Conservation (phyloP, 2,888 invertebrate genomes). For the Hoplodrina blanda region DNA sequence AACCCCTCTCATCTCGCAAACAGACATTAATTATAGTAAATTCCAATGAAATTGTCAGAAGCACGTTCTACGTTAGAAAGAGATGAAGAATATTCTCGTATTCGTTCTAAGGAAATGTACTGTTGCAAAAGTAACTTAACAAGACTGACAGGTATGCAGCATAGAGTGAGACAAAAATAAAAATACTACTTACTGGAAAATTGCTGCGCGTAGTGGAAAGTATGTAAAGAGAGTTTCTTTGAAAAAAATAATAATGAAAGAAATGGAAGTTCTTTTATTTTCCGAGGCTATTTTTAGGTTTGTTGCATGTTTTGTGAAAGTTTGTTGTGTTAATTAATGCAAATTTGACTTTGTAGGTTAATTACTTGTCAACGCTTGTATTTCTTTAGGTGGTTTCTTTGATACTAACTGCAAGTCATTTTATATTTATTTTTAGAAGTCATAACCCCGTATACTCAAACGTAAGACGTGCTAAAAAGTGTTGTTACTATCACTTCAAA, state of each 20-base stretch:
- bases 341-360: conserved; percentile 7
- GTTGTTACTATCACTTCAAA: too few species aligned
- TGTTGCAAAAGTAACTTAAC: conserved; percentile 6
- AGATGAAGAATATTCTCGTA: conserved; percentile 5
- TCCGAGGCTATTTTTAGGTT: not conserved
- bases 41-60: conserved; percentile 18
- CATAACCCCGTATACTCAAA: too few species aligned
- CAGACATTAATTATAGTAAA: conserved; percentile 22
- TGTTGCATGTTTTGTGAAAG: conserved; percentile 16
- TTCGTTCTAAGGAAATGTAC: conserved; percentile 15
- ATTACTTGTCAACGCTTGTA: conserved; percentile 13
- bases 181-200: conserved; percentile 9
- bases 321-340: conserved; percentile 24
- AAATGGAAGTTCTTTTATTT: not conserved
- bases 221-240: not conserved
- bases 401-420: not conserved
- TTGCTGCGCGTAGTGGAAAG: not conserved
- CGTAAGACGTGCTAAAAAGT: too few species aligned
- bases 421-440: not conserved
- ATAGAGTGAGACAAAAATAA: conserved; percentile 17
- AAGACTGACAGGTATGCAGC: conserved; percentile 21
- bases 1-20: conserved; percentile 5
- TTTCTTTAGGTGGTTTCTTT: not conserved
- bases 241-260: not conserved
- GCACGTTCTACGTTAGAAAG: conserved; percentile 38